Percentiles rank a stretch among this genome's conserved stretches.
Conservation (phyloP, 2,888 invertebrate species). For the Aphodius granarius region DNA sequence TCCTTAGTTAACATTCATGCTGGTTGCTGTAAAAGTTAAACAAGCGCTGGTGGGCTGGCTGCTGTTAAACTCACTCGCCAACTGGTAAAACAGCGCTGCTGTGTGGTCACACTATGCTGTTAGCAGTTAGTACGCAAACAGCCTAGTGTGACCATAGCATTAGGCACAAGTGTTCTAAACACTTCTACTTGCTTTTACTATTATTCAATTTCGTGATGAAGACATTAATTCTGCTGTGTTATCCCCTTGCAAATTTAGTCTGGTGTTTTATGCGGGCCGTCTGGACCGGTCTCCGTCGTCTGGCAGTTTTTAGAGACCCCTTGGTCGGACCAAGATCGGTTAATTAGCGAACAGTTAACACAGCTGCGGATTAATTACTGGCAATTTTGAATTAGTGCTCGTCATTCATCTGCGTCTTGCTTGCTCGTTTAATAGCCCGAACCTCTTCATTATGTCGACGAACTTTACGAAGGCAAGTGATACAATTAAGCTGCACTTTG, state of each 20-base stretch:
- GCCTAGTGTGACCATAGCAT: too few species aligned
- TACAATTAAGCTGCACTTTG: not conserved
- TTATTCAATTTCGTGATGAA: not conserved
- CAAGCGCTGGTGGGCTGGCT: too few species aligned
- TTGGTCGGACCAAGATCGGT: not conserved
- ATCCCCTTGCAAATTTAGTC: not conserved
- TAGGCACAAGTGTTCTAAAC: too few species aligned
- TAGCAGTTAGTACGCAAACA: too few species aligned
- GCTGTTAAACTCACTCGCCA: too few species aligned
- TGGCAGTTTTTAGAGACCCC: not conserved
- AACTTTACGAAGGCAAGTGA: not conserved
- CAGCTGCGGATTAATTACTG: not conserved
- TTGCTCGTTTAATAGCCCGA: not conserved
- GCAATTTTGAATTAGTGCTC: not conserved
- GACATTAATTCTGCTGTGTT: not conserved
- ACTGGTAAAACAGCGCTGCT: too few species aligned
- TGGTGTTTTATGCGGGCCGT: not conserved
- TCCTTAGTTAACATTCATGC: too few species aligned
- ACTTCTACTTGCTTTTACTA: too few species aligned
- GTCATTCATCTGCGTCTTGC: not conserved
- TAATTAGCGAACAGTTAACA: not conserved
- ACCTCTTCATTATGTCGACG: not conserved
- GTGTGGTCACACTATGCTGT: too few species aligned
- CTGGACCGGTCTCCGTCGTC: not conserved
- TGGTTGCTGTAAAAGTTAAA: too few species aligned